These are phyloP conservation scores for Drosophila multiciliata DNA, from an alignment of 2,888 invertebrate genomes.

Conservation along the genomic window DNA sequence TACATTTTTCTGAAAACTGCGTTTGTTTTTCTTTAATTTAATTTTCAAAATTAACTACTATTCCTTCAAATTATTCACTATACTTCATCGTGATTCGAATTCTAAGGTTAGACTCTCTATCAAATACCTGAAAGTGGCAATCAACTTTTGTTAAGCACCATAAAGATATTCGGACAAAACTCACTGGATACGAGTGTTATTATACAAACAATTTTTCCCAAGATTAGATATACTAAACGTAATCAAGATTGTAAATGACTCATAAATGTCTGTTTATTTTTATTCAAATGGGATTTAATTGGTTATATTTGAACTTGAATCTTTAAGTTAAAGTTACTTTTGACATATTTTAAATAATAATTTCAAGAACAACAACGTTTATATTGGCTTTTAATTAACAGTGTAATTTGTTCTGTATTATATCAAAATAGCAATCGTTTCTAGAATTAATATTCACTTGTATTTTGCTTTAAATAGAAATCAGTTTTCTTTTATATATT, in stretches of 20 bases:
- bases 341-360: background rate
- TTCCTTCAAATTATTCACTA: background rate
- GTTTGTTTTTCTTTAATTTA: background rate
- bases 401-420: background rate
- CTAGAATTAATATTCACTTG: background rate
- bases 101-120: background rate
- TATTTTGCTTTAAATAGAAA: background rate
- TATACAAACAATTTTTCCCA: background rate
- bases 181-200: background rate
- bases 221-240: background rate
- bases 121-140: background rate
- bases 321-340: background rate
- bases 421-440: background rate
- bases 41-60: background rate
- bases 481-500: background rate
- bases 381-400: background rate
- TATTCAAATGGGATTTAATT: background rate
- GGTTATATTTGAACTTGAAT: background rate
- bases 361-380: background rate
- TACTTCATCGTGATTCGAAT: background rate
- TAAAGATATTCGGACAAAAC: background rate
- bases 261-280: background rate
- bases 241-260: background rate
- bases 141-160: background rate
- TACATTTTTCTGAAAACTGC: background rate